Evolutionary conservation across 2,113 vertebrate genomes (phyloP).

Genomic region (Morone chrysops): DNA sequence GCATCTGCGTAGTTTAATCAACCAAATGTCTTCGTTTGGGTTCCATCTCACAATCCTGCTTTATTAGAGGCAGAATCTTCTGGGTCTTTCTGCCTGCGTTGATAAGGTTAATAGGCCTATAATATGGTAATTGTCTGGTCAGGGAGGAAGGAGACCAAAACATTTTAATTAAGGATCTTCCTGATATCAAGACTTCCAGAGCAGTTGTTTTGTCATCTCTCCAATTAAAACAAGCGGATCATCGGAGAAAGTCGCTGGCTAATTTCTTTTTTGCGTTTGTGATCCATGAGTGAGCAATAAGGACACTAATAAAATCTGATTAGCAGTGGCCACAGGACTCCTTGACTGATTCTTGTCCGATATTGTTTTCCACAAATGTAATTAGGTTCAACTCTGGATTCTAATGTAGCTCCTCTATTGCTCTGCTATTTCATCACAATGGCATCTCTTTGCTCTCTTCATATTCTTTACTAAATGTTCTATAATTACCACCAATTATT

Average conservation of each 20-base stretch:
- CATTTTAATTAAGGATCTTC: constrained; percentile 79
- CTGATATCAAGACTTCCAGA: constrained; percentile 65
- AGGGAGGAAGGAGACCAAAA: constrained; percentile 70
- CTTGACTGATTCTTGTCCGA: constrained; percentile 72
- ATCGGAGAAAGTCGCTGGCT: constrained; percentile 47
- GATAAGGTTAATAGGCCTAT: constrained; percentile 70
- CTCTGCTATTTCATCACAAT: constrained; percentile 22
- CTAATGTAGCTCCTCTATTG: constrained; percentile 32
- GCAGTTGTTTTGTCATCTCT: constrained; percentile 67
- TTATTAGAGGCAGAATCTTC: constrained; percentile 67
- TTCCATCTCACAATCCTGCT: constrained; percentile 27
- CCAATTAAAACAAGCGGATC: constrained; percentile 72
- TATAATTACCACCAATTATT: constrained; percentile 29
- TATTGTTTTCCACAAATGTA: constrained; percentile 66
- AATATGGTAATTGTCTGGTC: constrained; percentile 62
- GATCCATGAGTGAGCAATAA: constrained; percentile 76
- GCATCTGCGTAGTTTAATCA: constrained; percentile 52
- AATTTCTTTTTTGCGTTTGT: constrained; percentile 62
- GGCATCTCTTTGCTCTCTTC: constrained; percentile 19
- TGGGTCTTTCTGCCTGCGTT: constrained; percentile 59
- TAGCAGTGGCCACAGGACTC: constrained; percentile 57
- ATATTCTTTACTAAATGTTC: constrained; percentile 28
- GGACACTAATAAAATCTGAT: constrained; percentile 69
- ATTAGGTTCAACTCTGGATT: constrained; percentile 52
- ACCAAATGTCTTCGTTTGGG: constrained; percentile 51